Base-by-base conservation (phyloP, 1,140 invertebrate genomes). In the Lanistes nyassanus region DNA sequence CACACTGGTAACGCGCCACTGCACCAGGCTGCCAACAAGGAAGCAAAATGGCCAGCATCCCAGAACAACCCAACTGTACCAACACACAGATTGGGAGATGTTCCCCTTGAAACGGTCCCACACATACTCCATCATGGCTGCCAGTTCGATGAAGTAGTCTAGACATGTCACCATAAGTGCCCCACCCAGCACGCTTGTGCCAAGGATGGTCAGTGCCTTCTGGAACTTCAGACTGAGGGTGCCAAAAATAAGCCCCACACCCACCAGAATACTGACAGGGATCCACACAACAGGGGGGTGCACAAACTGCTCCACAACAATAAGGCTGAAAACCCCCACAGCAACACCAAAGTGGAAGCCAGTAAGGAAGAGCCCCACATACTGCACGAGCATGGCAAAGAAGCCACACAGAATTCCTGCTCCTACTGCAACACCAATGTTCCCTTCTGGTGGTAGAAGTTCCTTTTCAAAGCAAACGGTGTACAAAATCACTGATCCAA, bases 341-440 rank as follows among this genome's bases (percentile, higher is more conserved):
- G 94, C 88, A 13, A 87, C 68, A 34, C 94, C 94, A 0, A 94
- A 93, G 84, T 95, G 93, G 80, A 96, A 93, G n/a, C 94, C 94
- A 19, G 93, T 93, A 90, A 95, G 93, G 86, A 95, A 95, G 19
- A 96, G 91, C 31, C 94, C 94, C 5, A 95, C 93, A 85, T 95
- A 95, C 84, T 95, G 94, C 47, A 95, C 94, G 74, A 95, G 89
- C 93, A 90, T 90, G 2, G 94, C 95, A 80, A 95, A 94, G 34
- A 95, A 91, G 3, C 94, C 94, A 80, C 94, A 94, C 7, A 96
- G 87, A 26, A 95, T 87, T 23, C 94, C 94, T 16, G 94, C 94
- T 47, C 92, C 92, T 9, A 94, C 82, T 2, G 94, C 92, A 37
- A 94, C 93, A 71, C 93, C 94, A 72, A 93, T 92, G 88, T 95